A percentile compares a stretch with the other conserved stretches of the same genome.
phyloP scores from a whole-genome alignment of 2,888 invertebrate species.

The Clusia tigrina region DNA sequence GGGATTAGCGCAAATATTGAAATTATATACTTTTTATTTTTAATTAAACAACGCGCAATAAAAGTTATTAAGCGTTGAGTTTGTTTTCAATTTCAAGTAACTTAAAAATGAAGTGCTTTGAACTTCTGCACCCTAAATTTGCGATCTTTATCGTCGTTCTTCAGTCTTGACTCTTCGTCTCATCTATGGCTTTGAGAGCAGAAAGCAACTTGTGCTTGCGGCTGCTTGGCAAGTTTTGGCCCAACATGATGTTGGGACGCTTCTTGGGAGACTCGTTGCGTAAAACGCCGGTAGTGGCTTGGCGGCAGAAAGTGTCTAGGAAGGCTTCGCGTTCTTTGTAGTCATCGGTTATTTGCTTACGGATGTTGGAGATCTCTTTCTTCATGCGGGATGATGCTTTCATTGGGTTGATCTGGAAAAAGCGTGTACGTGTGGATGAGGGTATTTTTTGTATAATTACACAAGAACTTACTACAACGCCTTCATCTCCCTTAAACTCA shows the following conservation, averaged over 20 bases:
- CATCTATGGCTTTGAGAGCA: conserved; percentile 71
- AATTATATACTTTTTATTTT: background rate
- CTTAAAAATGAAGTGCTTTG: conserved; percentile 8
- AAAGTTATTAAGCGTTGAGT: conserved; percentile 24
- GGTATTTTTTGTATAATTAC: background rate
- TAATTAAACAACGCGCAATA: background rate
- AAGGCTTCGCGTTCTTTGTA: conserved; percentile 60
- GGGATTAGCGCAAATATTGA: background rate
- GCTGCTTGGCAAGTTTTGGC: conserved; percentile 48
- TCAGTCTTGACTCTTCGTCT: conserved; percentile 53
- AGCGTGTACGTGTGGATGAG: background rate
- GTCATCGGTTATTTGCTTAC: conserved; percentile 59
- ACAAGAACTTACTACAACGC: conserved; percentile 17
- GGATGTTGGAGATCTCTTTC: conserved; percentile 53
- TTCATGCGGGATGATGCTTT: conserved; percentile 42
- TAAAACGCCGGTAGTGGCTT: conserved; percentile 45
- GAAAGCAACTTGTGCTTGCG: conserved; percentile 70
- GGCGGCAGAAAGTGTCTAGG: conserved; percentile 59
- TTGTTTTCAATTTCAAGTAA: background rate
- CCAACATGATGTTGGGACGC: conserved; percentile 37
- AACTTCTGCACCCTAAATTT: background rate
- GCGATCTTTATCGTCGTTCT: background rate
- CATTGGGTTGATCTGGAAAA: conserved; percentile 32
- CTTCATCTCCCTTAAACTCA: no score
- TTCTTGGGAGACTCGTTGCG: conserved; percentile 43